These are phyloP conservation scores for Periparus ater DNA, from an alignment of 2,797 vertebrate genomes.

Conservation along the genomic window DNA sequence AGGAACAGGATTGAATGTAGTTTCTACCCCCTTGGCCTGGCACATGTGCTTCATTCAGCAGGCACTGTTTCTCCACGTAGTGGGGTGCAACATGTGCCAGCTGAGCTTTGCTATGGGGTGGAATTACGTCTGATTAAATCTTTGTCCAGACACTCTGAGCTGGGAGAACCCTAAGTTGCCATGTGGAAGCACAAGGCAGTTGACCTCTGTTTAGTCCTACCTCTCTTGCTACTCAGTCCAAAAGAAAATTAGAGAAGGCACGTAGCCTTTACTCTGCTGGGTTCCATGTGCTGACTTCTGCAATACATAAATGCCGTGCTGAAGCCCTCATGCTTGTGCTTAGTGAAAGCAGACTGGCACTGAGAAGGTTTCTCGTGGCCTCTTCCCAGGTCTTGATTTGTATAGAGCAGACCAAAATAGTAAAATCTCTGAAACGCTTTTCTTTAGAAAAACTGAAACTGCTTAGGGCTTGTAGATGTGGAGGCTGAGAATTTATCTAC, in stretches of 20 bases:
- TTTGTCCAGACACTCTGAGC: background rate
- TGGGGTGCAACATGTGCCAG: background rate
- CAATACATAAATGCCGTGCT: background rate
- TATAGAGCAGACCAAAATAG: background rate
- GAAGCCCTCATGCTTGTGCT: background rate
- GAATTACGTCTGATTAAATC: background rate
- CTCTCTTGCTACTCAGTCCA: background rate
- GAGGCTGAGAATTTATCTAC: background rate
- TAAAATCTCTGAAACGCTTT: background rate
- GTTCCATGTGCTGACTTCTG: background rate
- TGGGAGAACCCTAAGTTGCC: background rate
- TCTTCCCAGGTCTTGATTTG: background rate
- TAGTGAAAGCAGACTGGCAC: background rate
- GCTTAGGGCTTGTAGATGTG: background rate
- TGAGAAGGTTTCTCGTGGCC: background rate
- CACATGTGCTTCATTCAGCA: background rate
- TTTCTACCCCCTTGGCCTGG: background rate
- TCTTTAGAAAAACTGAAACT: background rate
- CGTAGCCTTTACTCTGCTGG: background rate
- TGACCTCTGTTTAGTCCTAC: background rate
- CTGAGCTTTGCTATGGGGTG: background rate
- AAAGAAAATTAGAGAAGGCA: background rate
- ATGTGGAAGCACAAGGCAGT: background rate
- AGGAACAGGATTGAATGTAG: background rate
- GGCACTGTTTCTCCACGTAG: fast-evolving